Evolutionary conservation across 2,888 invertebrate species (phyloP).

Genomic region (Oscheius sp.): DNA sequence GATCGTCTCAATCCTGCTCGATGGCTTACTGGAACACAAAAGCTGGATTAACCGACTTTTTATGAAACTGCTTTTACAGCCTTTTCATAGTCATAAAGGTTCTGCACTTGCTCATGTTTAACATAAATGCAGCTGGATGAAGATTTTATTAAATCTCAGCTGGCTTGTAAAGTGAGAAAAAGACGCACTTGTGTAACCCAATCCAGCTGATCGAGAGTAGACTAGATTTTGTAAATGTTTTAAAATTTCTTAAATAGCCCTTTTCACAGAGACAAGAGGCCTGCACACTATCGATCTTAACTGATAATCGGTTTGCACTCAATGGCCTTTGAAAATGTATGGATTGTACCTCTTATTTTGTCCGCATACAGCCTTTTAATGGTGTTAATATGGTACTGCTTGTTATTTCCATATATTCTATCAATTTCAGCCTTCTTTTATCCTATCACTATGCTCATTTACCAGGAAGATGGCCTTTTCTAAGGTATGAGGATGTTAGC

Average conservation of each 20-base stretch:
- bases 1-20: not conserved
- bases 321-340: conserved; percentile 34
- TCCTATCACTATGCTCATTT: conserved; percentile 22
- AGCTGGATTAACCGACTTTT: too few species aligned
- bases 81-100: too few species aligned
- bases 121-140: too few species aligned
- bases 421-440: conserved; percentile 7
- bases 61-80: not conserved
- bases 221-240: not conserved
- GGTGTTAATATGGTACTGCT: conserved; percentile 28
- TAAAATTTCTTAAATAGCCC: not conserved
- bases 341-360: conserved; percentile 34
- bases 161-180: too few species aligned
- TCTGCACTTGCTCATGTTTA: too few species aligned
- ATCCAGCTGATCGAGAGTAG: too few species aligned
- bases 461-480: conserved; percentile 34
- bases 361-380: conserved; percentile 36
- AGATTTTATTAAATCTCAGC: too few species aligned
- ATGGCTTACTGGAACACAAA: too few species aligned
- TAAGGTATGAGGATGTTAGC: too few species aligned
- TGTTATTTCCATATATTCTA: not conserved
- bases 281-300: not conserved
- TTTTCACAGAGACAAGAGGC: not conserved
- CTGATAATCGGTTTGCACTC: not conserved
- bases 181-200: too few species aligned